Percentiles rank a stretch among this genome's conserved stretches.
Evolutionary conservation across 2,888 invertebrate genomes (phyloP).

Genomic region (Helleia helle): DNA sequence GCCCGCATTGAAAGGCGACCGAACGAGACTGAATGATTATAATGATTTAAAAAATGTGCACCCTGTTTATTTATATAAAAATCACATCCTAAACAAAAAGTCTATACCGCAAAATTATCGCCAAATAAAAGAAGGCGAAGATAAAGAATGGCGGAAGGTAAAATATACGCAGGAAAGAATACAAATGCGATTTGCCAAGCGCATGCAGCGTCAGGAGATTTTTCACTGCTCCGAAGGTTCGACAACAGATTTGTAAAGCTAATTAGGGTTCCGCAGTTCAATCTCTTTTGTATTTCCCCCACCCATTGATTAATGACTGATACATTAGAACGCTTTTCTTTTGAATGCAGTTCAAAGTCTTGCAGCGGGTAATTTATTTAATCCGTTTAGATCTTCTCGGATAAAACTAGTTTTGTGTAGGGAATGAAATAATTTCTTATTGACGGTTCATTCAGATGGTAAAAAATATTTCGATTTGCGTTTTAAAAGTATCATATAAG

Average conservation of each 20-base stretch:
- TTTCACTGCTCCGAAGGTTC: constrained; percentile 24
- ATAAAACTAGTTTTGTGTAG: not conserved
- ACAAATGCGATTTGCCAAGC: constrained; percentile 3
- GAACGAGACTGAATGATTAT: too few relatives aligned
- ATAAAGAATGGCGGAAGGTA: constrained; percentile 1
- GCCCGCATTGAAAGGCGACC: too few relatives aligned
- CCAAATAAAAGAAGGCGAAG: not conserved
- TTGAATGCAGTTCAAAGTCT: constrained; percentile 12
- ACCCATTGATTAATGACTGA: constrained; percentile 19
- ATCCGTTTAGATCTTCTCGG: not conserved
- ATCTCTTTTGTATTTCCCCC: constrained; percentile 14
- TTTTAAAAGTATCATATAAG: too few relatives aligned
- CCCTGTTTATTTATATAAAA: not conserved
- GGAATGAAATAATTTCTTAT: not conserved
- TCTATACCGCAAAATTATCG: not conserved
- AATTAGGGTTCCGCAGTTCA: constrained; percentile 20
- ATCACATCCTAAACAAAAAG: too few relatives aligned
- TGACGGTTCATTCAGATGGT: too few relatives aligned
- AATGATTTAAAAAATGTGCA: too few relatives aligned
- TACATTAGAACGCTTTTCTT: constrained; percentile 15
- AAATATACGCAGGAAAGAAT: constrained; percentile 5
- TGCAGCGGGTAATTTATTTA: constrained; percentile 7
- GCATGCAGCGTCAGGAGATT: constrained; percentile 13
- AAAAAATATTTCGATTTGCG: too few relatives aligned
- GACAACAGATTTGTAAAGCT: constrained; percentile 22